These are phyloP conservation scores for Glaucidium brasilianum DNA, from an alignment of 2,113 vertebrate genomes.

Conservation along the genomic window DNA sequence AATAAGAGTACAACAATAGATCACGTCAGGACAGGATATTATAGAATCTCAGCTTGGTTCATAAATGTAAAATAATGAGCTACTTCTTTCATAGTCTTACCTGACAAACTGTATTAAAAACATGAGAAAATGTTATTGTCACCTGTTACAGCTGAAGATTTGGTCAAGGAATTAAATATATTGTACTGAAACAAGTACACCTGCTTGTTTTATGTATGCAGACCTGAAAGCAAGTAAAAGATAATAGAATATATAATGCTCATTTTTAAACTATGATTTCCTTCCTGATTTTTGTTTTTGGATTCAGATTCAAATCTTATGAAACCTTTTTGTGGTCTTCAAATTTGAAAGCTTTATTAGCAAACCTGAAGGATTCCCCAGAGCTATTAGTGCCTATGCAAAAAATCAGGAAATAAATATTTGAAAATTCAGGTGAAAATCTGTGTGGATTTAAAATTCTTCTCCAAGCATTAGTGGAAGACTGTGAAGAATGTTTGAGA, in stretches of 20 bases:
- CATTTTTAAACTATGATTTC: background rate
- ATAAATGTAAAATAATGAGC: slow-evolving; percentile 45
- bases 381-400: background rate
- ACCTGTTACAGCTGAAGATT: background rate
- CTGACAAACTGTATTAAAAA: slow-evolving; percentile 14
- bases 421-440: background rate
- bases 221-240: background rate
- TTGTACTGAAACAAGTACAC: background rate
- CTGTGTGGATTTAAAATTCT: background rate
- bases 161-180: background rate
- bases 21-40: slow-evolving; percentile 60
- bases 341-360: background rate
- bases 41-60: slow-evolving; percentile 24
- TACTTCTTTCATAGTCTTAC: background rate
- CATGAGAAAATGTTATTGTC: background rate
- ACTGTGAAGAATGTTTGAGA: background rate
- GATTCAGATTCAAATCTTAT: background rate
- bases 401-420: background rate
- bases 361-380: background rate
- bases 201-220: background rate
- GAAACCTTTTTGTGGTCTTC: background rate
- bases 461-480: background rate
- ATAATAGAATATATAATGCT: background rate
- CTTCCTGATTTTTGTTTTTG: background rate
- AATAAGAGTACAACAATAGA: slow-evolving; percentile 55